Base-by-base conservation (phyloP, 1,140 invertebrate genomes). In the Polypedilum pembai region DNA sequence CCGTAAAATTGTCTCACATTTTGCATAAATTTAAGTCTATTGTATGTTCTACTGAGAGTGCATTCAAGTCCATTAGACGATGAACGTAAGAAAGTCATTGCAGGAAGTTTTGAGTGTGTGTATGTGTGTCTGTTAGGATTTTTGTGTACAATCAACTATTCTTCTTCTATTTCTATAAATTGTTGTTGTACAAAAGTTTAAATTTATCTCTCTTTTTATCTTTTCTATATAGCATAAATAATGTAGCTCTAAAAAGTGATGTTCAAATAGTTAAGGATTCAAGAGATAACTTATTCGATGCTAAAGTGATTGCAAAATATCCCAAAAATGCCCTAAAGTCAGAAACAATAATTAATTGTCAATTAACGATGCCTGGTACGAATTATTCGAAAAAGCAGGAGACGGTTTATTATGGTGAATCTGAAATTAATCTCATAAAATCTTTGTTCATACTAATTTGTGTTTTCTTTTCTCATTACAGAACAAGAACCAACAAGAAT, bases 311-410 rank as follows among this genome's bases (percentile, higher is more conserved):
- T 75, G 80, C 80, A 76, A 78, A 79, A 76, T 80, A 81, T 78
- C 80, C 80, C 77, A 79, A 78, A 78, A 79, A 81, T 79, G 79
- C 79, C 73, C 76, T 82, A 56, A 79, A 80, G 76, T 82, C 81
- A 75, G 80, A 80, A 76, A 82, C 81, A 80, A 80, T 80, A 77
- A 82, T 82, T 73, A 80, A 80, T 76, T 82, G 81, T 79, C 78
- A 80, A 77, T 80, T 82, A 77, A 79, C 80, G 77, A 78, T 82
- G 74, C 77, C 78, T 63, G 81, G 80, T 74, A 81, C 81, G 21
- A 81, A 81, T 78, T 82, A 82, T 75, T 82, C 81, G 74, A 82
- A 82, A 75, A 78, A 80, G 76, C 77, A 80, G 77, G 81, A 82
- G 78, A 82, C 81, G 78, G 80, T 82, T 76, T 82, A 80, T 76